Percentiles rank a stretch among this genome's conserved stretches.
These are phyloP conservation scores for Enteromius afrohamiltoni DNA, from an alignment of 2,797 vertebrate genomes.

Conservation along the genomic window DNA sequence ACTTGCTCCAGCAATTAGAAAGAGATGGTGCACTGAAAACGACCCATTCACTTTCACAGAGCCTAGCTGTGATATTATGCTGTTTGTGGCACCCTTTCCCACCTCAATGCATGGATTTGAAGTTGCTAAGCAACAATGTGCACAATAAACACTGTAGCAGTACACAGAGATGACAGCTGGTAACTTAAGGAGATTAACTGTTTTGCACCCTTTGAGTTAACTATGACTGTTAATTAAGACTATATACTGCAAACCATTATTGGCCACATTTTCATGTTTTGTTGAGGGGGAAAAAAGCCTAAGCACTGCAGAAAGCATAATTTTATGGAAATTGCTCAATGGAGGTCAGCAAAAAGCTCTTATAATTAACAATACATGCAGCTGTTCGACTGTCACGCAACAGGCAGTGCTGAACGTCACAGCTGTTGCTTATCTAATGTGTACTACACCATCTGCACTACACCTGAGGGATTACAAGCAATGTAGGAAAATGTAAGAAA, in stretches of 20 bases:
- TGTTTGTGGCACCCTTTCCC: conserved; percentile 7
- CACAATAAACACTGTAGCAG: conserved; percentile 43
- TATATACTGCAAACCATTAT: not conserved
- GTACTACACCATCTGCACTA: not conserved
- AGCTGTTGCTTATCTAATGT: conserved; percentile 23
- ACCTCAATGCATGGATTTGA: conserved; percentile 21
- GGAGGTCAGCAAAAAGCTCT: conserved; percentile 13
- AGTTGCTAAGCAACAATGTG: conserved; percentile 50
- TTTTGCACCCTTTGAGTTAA: not conserved
- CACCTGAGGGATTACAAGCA: conserved; percentile 10
- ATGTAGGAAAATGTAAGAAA: not conserved
- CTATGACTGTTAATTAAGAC: not conserved
- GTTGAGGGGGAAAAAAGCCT: not conserved
- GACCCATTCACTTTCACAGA: not conserved
- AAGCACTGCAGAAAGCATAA: conserved; percentile 27
- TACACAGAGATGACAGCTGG: conserved; percentile 12
- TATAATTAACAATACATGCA: conserved; percentile 34
- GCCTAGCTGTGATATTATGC: not conserved
- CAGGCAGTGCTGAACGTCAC: conserved; percentile 22
- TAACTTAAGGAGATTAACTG: conserved; percentile 1
- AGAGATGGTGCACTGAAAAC: not conserved
- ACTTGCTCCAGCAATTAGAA: not conserved
- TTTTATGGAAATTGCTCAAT: conserved; percentile 27
- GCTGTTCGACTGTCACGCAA: conserved; percentile 27
- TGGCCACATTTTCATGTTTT: not conserved